Base-by-base conservation (phyloP, 2,888 invertebrate genomes). In the Gymnosoma rotundatum region DNA sequence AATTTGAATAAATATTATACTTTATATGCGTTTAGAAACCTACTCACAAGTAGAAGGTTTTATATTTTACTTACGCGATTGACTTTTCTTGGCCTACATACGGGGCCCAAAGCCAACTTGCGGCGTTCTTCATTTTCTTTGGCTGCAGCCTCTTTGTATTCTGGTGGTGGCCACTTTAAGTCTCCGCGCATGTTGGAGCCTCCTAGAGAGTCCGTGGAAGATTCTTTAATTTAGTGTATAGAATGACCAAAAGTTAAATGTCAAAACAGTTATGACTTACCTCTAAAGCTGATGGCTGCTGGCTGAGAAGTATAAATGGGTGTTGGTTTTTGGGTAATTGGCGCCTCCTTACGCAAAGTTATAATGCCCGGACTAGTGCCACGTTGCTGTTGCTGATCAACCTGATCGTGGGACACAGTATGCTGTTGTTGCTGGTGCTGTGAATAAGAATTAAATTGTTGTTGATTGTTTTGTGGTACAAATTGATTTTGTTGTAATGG, bases 161-260 rank as follows among this genome's bases (percentile, higher is more conserved):
- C 93, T 91, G 95, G 95, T 88, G 97, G 97, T 89, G 97, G 97
- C 97, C 97, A 97, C 92, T 97, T 97, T 91, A 95, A 94, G 92
- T 97, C 97, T 88, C 97, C 97, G 89, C 97, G 95, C 95, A 96
- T 96, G 92, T 95, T 95, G 93, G 95, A 94, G 91, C 96, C 96
- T 93, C 96, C 96, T 95, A 85, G 78, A 83, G 88, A 54, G 67
- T 84, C 84, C n/a, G 50, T 54, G 18, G 74, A 79, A 45, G 61
- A 64, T 78, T 76, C 83, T 84, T 81, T 18, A 81, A 64, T 61
- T 78, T 66, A 63, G 64, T 78, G 81, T 74, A 78, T 78, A 78
- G 78, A 45, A 78, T 48, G 64, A 52, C n/a, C 61, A 66, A 80
- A 16, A 8, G 10, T n/a, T 5, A 4, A n/a, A 63, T 36, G 5